These are phyloP conservation scores for Heliocidaris erythrogramma DNA, from an alignment of 35 echinoderm and acorn worm species.

Conservation along the genomic window DNA sequence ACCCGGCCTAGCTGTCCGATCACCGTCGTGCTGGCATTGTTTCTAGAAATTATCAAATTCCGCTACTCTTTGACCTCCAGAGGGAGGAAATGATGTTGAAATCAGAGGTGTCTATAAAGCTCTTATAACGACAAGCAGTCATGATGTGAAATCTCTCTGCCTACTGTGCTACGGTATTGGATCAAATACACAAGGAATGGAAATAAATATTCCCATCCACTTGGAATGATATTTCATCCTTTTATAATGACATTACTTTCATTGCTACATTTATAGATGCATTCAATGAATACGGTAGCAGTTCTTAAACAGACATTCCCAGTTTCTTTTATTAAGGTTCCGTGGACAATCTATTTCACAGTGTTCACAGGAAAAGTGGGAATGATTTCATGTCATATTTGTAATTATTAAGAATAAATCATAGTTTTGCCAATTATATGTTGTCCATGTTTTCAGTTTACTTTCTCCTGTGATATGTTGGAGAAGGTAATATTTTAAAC, in stretches of 20 bases:
- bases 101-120: neutral
- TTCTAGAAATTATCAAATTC: conserved; percentile 3
- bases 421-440: neutral
- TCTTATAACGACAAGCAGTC: neutral
- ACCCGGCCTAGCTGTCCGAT: neutral
- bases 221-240: too few relatives aligned
- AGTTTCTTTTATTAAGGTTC: neutral
- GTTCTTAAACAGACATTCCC: too few relatives aligned
- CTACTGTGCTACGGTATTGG: too few relatives aligned
- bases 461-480: neutral
- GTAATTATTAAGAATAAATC: neutral
- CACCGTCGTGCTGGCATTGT: neutral
- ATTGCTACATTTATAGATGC: too few relatives aligned
- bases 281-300: too few relatives aligned
- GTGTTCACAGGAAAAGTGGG: neutral
- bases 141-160: neutral
- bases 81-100: neutral
- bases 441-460: conserved; percentile 11
- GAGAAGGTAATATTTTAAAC: neutral
- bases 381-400: neutral
- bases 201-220: too few relatives aligned
- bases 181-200: too few relatives aligned
- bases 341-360: neutral
- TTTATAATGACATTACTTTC: too few relatives aligned
- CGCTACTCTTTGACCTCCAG: neutral